Evolutionary conservation across 2,113 vertebrate genomes (phyloP).

Genomic region (Calidris pugnax): DNA sequence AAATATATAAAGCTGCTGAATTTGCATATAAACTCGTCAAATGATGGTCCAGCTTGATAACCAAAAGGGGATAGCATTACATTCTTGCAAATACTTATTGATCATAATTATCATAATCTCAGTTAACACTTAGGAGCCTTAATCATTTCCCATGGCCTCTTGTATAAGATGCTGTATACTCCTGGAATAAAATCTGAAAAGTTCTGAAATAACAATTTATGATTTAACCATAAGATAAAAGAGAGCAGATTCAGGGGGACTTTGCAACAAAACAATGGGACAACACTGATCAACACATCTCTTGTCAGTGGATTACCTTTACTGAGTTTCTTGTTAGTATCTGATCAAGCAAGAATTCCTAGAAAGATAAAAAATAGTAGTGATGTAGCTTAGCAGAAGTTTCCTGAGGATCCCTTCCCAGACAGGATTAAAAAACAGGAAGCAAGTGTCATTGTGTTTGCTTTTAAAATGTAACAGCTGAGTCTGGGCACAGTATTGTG

Average conservation of each 20-base stretch:
- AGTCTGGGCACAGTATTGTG: neutral
- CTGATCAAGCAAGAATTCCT: neutral
- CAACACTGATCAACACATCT: neutral
- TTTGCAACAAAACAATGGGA: neutral
- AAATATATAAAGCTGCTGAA: neutral
- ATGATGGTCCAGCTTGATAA: neutral
- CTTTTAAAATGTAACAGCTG: neutral
- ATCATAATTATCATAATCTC: neutral
- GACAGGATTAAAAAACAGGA: neutral
- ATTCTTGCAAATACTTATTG: neutral
- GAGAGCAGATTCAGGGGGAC: fast-evolving
- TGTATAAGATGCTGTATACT: neutral
- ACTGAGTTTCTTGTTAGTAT: neutral
- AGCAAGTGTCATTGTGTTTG: neutral
- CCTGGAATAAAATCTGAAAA: neutral
- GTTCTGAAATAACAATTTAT: neutral
- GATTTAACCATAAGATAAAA: neutral
- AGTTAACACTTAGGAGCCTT: neutral
- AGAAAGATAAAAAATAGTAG: neutral
- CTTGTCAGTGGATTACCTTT: neutral
- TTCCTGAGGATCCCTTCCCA: neutral
- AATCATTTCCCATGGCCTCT: neutral
- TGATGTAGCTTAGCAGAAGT: neutral
- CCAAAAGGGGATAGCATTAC: neutral
- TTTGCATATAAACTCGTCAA: neutral